A percentile compares a stretch with the other conserved stretches of the same genome.
Conservation (phyloP, 1,140 invertebrate species). For the Archivesica marissinica region DNA sequence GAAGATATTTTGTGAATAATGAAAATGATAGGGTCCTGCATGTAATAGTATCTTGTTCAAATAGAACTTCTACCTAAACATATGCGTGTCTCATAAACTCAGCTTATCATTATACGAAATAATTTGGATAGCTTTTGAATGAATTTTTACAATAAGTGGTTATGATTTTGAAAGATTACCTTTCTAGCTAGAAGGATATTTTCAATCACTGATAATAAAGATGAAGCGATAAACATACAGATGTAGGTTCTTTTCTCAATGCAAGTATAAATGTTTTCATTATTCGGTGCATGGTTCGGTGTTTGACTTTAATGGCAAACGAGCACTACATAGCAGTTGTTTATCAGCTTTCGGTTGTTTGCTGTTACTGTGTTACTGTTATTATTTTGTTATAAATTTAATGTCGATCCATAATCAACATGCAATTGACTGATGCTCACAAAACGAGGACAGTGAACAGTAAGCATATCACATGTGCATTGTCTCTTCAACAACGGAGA, state of each 20-base stretch:
- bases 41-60: constrained; percentile 18
- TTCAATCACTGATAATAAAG: constrained; percentile 29
- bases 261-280: background rate
- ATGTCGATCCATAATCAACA: no score
- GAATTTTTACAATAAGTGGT: constrained; percentile 33
- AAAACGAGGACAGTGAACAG: no score
- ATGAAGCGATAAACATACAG: background rate
- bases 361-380: no score
- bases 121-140: constrained; percentile 30
- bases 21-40: constrained; percentile 24
- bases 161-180: constrained; percentile 27
- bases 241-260: constrained; percentile 1
- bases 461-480: no score
- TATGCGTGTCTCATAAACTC: background rate
- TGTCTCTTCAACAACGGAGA: no score
- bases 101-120: constrained; percentile 16
- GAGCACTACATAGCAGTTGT: background rate
- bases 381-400: no score
- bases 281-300: background rate
- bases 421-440: no score
- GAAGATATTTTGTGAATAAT: constrained; percentile 20
- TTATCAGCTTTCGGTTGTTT: background rate
- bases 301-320: constrained; percentile 7
- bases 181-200: constrained; percentile 19
- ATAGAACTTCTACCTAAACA: constrained; percentile 13